phyloP scores from a whole-genome alignment of 2,113 vertebrate species.

The Myotis brandtii region DNA sequence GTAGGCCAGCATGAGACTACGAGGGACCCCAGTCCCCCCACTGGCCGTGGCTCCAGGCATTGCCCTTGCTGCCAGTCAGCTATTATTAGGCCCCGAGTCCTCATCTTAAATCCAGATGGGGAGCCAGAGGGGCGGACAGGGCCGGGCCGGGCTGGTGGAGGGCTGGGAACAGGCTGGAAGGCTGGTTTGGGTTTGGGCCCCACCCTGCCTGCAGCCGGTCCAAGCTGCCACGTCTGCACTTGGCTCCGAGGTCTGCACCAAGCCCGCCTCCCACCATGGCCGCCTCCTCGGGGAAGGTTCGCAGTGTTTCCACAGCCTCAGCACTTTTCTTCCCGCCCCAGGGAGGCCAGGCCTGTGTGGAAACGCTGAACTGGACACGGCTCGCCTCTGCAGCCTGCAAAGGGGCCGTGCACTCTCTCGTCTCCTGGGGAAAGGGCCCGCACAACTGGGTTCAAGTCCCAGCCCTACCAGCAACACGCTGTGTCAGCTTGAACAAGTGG shows the following conservation, averaged over 20 bases:
- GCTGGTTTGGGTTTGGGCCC: slow-evolving; percentile 59
- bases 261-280: slow-evolving; percentile 66
- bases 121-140: not conserved
- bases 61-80: slow-evolving; percentile 50
- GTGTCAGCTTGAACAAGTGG: not conserved
- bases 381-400: not conserved
- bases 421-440: not conserved
- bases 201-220: slow-evolving; percentile 70
- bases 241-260: slow-evolving; percentile 65
- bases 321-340: slow-evolving; percentile 44
- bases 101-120: slow-evolving; percentile 76
- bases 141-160: not conserved
- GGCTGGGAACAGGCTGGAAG: slow-evolving; percentile 71
- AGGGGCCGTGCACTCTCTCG: not conserved
- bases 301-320: slow-evolving; percentile 50
- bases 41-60: not conserved
- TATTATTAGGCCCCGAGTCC: slow-evolving; percentile 64
- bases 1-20: not conserved
- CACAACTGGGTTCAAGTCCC: not conserved
- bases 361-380: not conserved
- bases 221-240: slow-evolving; percentile 78
- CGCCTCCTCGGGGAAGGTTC: slow-evolving; percentile 72
- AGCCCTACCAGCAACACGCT: not conserved
- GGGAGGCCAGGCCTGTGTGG: not conserved
- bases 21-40: not conserved